Conservation (phyloP, 2,113 vertebrate genomes). For the Odocoileus virginianus region DNA sequence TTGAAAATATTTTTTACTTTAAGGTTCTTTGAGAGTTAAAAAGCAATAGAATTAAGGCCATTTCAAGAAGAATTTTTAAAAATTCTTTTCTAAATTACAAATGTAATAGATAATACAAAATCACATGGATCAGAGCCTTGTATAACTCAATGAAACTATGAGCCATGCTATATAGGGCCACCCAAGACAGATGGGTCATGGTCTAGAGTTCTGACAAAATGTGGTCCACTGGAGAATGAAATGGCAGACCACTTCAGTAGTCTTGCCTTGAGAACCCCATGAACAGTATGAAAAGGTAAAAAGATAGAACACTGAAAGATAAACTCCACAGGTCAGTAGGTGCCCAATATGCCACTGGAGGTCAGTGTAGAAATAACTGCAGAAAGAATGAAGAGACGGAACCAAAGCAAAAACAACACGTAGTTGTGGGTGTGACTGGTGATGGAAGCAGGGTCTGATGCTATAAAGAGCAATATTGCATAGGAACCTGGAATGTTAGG, state of each 20-base stretch:
- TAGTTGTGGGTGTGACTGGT: not conserved
- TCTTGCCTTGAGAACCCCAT: not conserved
- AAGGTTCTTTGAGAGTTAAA: not conserved
- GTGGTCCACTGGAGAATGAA: not conserved
- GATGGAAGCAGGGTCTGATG: not conserved
- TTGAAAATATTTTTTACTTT: slow-evolving; percentile 2
- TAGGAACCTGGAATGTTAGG: not conserved
- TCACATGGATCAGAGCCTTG: not conserved
- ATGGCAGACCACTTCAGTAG: not conserved
- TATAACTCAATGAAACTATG: not conserved
- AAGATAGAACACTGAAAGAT: not conserved
- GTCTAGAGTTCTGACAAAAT: not conserved
- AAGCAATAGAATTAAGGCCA: not conserved
- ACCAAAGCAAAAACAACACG: not conserved
- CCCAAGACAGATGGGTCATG: not conserved
- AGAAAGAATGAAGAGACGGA: not conserved
- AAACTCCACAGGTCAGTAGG: not conserved
- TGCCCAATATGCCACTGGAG: not conserved
- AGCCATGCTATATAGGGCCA: not conserved
- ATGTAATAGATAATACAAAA: not conserved
- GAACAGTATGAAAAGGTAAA: not conserved
- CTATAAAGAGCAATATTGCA: not conserved
- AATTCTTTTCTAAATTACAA: not conserved
- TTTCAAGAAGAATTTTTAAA: not conserved
- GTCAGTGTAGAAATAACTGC: not conserved